A percentile compares a stretch with the other conserved stretches of the same genome.
phyloP scores from a whole-genome alignment of 2,797 vertebrate genomes.

The Microctenopoma stevenorrisi region DNA sequence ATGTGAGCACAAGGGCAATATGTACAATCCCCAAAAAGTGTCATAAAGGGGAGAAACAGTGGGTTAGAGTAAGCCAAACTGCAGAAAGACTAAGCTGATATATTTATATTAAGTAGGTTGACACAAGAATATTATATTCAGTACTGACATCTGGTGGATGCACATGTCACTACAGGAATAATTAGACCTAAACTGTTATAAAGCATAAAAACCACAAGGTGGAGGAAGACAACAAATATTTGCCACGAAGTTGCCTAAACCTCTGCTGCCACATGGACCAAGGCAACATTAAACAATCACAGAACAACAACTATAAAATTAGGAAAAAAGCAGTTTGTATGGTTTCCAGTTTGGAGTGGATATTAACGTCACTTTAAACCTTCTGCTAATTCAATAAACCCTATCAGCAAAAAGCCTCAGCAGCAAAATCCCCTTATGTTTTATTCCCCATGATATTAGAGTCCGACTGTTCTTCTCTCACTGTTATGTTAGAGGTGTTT shows the following conservation, averaged over 20 bases:
- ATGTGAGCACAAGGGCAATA: neutral
- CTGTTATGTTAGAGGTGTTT: too few relatives aligned
- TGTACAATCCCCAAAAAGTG: neutral
- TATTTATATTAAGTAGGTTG: neutral
- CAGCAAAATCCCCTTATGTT: too few relatives aligned
- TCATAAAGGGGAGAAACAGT: neutral
- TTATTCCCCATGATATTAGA: too few relatives aligned
- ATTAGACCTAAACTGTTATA: neutral
- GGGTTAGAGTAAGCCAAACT: neutral
- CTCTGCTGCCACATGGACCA: neutral
- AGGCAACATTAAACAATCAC: neutral
- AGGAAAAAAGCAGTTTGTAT: neutral
- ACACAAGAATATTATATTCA: neutral
- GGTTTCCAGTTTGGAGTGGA: too few relatives aligned
- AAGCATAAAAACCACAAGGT: constrained; percentile 39
- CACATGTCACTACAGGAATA: constrained; percentile 1
- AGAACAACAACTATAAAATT: neutral
- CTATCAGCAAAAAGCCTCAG: too few relatives aligned
- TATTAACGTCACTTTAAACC: too few relatives aligned
- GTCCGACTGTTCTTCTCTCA: too few relatives aligned
- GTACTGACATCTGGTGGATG: constrained; percentile 54
- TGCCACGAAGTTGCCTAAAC: neutral
- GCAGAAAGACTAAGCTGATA: neutral
- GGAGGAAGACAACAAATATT: constrained; percentile 31
- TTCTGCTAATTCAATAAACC: too few relatives aligned